A percentile compares a stretch with the other conserved stretches of the same genome.
Conservation (phyloP, 2,888 invertebrate species). For the Reticulitermes lucifugus region DNA sequence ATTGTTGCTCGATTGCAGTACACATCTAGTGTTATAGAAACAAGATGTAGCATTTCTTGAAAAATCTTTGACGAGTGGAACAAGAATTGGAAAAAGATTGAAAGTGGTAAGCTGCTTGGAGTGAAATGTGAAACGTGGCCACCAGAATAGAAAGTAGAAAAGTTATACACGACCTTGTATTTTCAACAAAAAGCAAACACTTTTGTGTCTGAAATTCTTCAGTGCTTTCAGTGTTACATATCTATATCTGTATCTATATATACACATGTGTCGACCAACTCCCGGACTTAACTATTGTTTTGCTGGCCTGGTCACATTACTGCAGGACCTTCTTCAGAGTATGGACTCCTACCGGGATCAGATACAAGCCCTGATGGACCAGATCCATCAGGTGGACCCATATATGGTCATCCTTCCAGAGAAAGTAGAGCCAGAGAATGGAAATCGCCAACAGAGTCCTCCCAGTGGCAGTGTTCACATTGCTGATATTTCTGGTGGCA, state of each 20-base stretch:
- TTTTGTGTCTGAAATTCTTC: conserved; percentile 38
- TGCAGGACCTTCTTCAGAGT: conserved; percentile 75
- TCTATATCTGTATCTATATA: background rate
- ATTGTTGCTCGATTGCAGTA: background rate
- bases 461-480: conserved; percentile 35
- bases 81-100: conserved; percentile 32
- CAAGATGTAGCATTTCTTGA: background rate
- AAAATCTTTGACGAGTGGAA: background rate
- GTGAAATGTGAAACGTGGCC: conserved; percentile 55
- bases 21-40: background rate
- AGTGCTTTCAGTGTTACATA: conserved; percentile 8
- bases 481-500: conserved; percentile 28
- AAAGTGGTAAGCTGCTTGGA: conserved; percentile 46
- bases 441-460: conserved; percentile 8
- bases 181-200: conserved; percentile 20
- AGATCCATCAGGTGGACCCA: conserved; percentile 82
- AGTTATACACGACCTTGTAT: conserved; percentile 11
- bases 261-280: background rate
- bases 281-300: conserved; percentile 25
- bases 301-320: conserved; percentile 56
- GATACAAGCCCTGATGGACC: conserved; percentile 77
- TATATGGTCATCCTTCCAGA: conserved; percentile 64
- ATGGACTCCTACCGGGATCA: conserved; percentile 76
- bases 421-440: conserved; percentile 31
- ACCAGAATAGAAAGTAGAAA: conserved; percentile 54